Evolutionary conservation across 1,140 invertebrate species (phyloP).

Genomic region (Calephelis nemesis): DNA sequence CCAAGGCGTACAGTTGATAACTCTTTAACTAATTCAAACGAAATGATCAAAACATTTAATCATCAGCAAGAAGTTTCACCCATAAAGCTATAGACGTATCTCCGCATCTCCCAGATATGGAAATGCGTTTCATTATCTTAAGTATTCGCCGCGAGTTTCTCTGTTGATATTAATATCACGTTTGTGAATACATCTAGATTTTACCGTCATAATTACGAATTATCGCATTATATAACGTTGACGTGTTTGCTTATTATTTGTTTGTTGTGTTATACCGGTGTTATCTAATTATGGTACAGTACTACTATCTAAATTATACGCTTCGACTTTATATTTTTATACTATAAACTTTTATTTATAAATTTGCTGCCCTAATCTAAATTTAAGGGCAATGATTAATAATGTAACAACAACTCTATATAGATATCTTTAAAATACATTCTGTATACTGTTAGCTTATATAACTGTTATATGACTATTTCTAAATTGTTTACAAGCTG

Average conservation of each 20-base stretch:
- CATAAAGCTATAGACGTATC: slow-evolving; percentile 1
- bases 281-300: not conserved
- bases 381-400: too few species aligned
- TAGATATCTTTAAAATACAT: too few species aligned
- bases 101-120: not conserved
- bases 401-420: too few species aligned
- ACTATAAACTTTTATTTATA: too few species aligned
- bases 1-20: not conserved
- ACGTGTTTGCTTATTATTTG: not conserved
- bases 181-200: slow-evolving; percentile 3
- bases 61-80: slow-evolving; percentile 1
- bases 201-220: not conserved
- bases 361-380: too few species aligned
- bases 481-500: too few species aligned
- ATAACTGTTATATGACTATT: too few species aligned
- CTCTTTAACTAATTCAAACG: slow-evolving; percentile 7
- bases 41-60: slow-evolving; percentile 16
- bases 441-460: too few species aligned
- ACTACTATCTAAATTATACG: too few species aligned
- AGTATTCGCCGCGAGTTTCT: slow-evolving; percentile 14
- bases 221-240: slow-evolving; percentile 4
- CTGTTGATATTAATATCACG: slow-evolving; percentile 14
- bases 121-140: slow-evolving; percentile 6
- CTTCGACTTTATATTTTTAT: too few species aligned
- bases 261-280: not conserved